These are phyloP conservation scores for Ceuthmochares aereus DNA, from an alignment of 2,113 vertebrate genomes.

Conservation along the genomic window DNA sequence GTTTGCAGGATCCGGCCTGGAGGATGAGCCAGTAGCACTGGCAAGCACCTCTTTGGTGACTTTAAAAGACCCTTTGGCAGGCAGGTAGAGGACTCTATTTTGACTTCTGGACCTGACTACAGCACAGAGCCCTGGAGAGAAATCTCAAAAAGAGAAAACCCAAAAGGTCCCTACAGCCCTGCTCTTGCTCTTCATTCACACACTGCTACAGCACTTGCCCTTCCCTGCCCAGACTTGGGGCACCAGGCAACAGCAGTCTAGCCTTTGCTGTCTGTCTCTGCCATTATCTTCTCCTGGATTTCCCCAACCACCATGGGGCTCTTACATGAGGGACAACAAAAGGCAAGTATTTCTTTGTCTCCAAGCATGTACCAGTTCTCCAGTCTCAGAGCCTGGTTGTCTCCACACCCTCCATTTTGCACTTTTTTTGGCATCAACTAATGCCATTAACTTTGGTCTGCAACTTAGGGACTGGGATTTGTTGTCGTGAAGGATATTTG, in stretches of 20 bases:
- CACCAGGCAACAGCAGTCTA: background rate
- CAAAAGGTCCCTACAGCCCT: background rate
- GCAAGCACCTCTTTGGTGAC: background rate
- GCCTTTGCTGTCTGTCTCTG: background rate
- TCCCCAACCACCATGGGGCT: background rate
- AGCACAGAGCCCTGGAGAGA: background rate
- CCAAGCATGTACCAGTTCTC: background rate
- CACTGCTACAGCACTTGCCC: fast-evolving
- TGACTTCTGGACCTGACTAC: fast-evolving
- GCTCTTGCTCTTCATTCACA: background rate
- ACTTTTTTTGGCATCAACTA: background rate
- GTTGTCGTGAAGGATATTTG: background rate
- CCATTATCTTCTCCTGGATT: background rate
- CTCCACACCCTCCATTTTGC: background rate
- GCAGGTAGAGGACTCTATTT: background rate
- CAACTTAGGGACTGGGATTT: background rate
- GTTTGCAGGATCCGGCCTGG: background rate
- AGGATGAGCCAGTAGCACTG: background rate
- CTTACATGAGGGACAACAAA: background rate
- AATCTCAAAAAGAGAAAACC: background rate
- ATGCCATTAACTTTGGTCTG: background rate
- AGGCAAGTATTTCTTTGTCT: background rate
- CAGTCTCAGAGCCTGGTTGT: background rate
- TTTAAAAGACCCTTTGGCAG: background rate
- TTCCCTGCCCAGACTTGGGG: background rate